A percentile compares a stretch with the other conserved stretches of the same genome.
These are phyloP conservation scores for Melanaphis sacchari DNA, from an alignment of 1,140 invertebrate species.

Conservation along the genomic window DNA sequence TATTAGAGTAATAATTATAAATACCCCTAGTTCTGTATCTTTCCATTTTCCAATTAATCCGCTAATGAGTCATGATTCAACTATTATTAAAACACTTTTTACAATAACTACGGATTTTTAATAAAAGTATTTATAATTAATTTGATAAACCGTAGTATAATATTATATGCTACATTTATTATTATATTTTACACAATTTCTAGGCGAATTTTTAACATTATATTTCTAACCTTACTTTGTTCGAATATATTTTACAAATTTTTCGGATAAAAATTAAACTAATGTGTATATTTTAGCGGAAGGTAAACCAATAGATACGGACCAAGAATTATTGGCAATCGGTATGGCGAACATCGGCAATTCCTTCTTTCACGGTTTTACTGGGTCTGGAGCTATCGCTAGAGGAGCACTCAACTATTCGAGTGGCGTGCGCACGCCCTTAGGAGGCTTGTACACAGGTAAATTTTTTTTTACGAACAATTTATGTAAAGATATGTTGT, in stretches of 20 bases:
- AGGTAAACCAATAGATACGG: slow-evolving; percentile 80
- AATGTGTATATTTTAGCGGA: slow-evolving; percentile 64
- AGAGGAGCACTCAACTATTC: slow-evolving; percentile 89
- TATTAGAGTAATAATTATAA: no score
- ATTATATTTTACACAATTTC: background rate
- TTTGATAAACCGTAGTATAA: background rate
- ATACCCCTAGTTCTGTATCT: no score
- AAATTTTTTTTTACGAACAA: slow-evolving; percentile 44
- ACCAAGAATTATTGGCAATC: slow-evolving; percentile 84
- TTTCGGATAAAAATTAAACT: background rate
- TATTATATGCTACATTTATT: no score
- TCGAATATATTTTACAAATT: background rate
- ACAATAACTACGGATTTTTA: background rate
- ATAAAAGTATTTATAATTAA: no score
- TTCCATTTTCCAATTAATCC: background rate
- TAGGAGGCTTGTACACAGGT: slow-evolving; percentile 87
- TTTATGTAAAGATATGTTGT: background rate
- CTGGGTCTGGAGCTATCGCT: slow-evolving; percentile 84
- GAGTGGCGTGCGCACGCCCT: slow-evolving; percentile 84
- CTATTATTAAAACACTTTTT: background rate
- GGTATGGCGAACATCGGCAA: slow-evolving; percentile 84
- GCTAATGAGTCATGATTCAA: background rate
- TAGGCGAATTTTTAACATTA: background rate
- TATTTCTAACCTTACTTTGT: background rate
- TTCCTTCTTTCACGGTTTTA: slow-evolving; percentile 86